Evolutionary conservation across 2,797 vertebrate genomes (phyloP).

Genomic region (Gambusia yucatana): DNA sequence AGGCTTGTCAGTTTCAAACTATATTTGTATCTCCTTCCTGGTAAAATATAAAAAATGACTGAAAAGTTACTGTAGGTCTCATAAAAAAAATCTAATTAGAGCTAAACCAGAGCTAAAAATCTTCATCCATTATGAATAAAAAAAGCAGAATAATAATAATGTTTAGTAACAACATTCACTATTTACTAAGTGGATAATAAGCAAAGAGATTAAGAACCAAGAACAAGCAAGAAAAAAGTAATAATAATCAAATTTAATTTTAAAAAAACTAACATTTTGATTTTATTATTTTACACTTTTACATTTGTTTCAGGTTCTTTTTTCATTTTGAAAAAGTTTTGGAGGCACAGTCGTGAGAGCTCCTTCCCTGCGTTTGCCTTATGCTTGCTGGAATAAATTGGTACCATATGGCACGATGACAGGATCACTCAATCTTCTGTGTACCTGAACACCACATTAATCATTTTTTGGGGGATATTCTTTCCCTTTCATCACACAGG

Average conservation of each 20-base stretch:
- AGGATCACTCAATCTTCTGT: conserved; percentile 88
- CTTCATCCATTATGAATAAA: not conserved
- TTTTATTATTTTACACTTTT: not conserved
- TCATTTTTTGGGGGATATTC: conserved; percentile 84
- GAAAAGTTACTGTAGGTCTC: not conserved
- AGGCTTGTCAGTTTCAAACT: conserved; percentile 67
- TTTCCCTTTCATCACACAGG: conserved; percentile 85
- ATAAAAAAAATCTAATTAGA: conserved; percentile 38
- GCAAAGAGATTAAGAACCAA: not conserved
- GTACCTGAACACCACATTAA: conserved; percentile 87
- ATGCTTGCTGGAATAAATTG: conserved; percentile 85
- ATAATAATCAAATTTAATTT: not conserved
- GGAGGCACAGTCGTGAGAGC: conserved; percentile 69
- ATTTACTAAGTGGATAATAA: not conserved
- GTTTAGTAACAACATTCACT: not conserved
- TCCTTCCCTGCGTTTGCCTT: conserved; percentile 80
- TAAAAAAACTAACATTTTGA: not conserved
- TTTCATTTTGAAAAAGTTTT: conserved; percentile 45
- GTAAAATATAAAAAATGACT: conserved; percentile 24
- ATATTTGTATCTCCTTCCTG: conserved; percentile 53
- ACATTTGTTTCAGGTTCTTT: not conserved
- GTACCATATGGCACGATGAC: conserved; percentile 86
- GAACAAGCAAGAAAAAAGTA: not conserved
- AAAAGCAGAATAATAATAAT: not conserved
- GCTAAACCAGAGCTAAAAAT: conserved; percentile 26